Evolutionary conservation across 2,888 invertebrate genomes (phyloP).

Genomic region (Rosalia funebris): DNA sequence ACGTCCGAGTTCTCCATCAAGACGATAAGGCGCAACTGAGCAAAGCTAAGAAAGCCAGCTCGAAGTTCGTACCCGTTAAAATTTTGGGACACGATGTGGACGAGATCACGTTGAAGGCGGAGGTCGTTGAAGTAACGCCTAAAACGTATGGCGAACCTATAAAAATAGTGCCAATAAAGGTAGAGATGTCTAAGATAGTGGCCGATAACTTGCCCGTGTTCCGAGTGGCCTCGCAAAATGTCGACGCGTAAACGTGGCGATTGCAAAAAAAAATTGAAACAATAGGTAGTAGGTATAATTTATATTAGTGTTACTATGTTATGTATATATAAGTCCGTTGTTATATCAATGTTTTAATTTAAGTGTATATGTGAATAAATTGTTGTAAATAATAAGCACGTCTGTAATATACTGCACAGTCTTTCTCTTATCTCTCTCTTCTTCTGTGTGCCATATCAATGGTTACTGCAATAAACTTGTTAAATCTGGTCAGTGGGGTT

Average conservation of each 20-base stretch:
- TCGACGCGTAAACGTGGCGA: background rate
- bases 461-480: slow-evolving; percentile 38
- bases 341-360: slow-evolving; percentile 26
- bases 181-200: slow-evolving; percentile 52
- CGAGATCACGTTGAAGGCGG: slow-evolving; percentile 56
- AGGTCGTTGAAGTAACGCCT: slow-evolving; percentile 60
- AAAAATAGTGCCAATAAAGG: slow-evolving; percentile 60
- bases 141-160: slow-evolving; percentile 53
- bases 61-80: slow-evolving; percentile 51
- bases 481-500: slow-evolving; percentile 52
- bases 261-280: background rate
- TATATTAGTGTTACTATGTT: slow-evolving; percentile 41
- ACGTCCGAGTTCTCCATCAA: slow-evolving; percentile 57
- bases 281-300: slow-evolving; percentile 33
- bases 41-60: slow-evolving; percentile 38
- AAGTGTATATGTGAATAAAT: slow-evolving; percentile 36
- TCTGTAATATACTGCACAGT: slow-evolving; percentile 47
- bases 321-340: slow-evolving; percentile 44
- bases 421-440: slow-evolving; percentile 41
- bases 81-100: slow-evolving; percentile 52
- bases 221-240: slow-evolving; percentile 25
- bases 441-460: slow-evolving; percentile 53
- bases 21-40: slow-evolving; percentile 40
- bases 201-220: slow-evolving; percentile 38
- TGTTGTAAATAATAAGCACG: slow-evolving; percentile 51